Evolutionary conservation across 35 echinoderm and acorn worm genomes (phyloP), one percentile per base, ranked within the genome.

Genomic region (Eucidaris tribuloides): DNA sequence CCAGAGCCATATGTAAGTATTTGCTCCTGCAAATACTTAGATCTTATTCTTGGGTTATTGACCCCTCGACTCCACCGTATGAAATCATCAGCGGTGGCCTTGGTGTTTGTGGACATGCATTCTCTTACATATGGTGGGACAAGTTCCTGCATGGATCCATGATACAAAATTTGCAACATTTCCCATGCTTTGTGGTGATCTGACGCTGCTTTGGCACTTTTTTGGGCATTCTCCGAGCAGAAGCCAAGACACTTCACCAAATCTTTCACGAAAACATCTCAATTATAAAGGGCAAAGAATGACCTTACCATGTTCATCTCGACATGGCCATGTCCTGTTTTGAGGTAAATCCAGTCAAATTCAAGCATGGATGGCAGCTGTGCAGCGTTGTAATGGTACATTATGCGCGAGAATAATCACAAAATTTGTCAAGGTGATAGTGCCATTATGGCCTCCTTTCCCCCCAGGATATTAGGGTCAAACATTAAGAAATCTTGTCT

Each of bases 271-370:
- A 46, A 56, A 6, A 46, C 46, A 37, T 52, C 77, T 45, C 77
- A 83, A 59, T 83, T 83, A n/a, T n/a, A n/a, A 25, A 83, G 27
- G 30, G 58, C 24, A 42, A 83, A 66, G 58, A 68, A 83, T 30
- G 57, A 70, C 42, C 32, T 83, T 1, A 83, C 61, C 81, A 83
- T 83, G 42, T 83, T 83, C 81, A 83, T 83, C 42, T 83, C 81
- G 18, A 49, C 31, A 83, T 83, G 81, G 31, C 25, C 56, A 40
- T 68, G 32, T 13, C 81, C 81, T 65, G 42, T 65, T 23, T 57
- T 71, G 17, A 83, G 61, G 18, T 36, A 13, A 41, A 65, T 35
- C 81, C 81, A 83, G 34, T 68, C 58, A 83, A 83, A 83, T 24
- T 6, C 60, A 41, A 54, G 77, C 3, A 52, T n/a, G n/a, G 48